Base-by-base conservation (phyloP, 2,797 vertebrate genomes). In the Silurus aristotelis region DNA sequence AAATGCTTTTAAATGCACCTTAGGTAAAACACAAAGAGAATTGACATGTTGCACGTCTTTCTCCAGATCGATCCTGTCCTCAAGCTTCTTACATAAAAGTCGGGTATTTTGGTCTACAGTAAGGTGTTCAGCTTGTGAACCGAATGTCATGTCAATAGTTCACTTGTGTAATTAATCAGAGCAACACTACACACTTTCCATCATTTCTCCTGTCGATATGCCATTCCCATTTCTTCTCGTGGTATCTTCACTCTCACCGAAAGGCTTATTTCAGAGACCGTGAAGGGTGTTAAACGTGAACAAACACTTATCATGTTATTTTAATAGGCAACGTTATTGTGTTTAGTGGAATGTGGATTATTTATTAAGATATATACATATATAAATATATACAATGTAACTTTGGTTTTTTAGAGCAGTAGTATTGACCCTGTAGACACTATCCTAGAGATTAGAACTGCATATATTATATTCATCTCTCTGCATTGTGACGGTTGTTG, bases 321-420 rank as follows among this genome's bases (percentile, higher is more conserved):
- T 93, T 93, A 80, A 48, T 87, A 77, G 90, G 90, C 88, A 90
- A 90, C 92, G 90, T 93, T 92, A 91, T 93, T 93, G 94, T 95
- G 93, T 94, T 86, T 94, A 93, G 93, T 95, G 94, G 93, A 95
- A 95, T 95, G 94, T 94, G 84, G 87, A 88, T 93, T 95, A 95
- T 95, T 95, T 95, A 95, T 95, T 94, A 93, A 95, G 90, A 90
- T 93, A 91, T 94, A 91, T 77, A 83, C 12, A 70, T 31, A 90
- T 93, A 91, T 94, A 91, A 68, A 83, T 63, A 68, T 70, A 82
- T 17, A 70, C 91, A 46, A 60, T 92, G 94, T 94, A 92, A 93
- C 91, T 92, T 82, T 94, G 72, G 91, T 94, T 95, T 91, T 90
- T 86, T 90, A 67, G 92, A 89, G 88, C 88, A 89, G 83, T 94